Evolutionary conservation across 1,140 invertebrate species (phyloP).

Genomic region (Glossosoma conforme): DNA sequence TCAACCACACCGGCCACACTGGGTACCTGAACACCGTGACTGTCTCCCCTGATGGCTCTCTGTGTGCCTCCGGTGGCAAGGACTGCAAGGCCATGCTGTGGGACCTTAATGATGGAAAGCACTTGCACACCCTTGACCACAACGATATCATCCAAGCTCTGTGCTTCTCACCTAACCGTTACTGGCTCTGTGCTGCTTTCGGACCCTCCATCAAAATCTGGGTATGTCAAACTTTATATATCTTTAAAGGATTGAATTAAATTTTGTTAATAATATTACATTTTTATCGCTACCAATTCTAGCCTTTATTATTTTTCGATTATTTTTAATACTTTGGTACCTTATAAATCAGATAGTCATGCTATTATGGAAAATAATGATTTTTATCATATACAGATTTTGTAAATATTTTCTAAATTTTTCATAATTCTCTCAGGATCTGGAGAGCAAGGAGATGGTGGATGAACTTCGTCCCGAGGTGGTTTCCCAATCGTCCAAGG

Average conservation of each 20-base stretch:
- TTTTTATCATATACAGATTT: too few species aligned
- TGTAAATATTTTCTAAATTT: too few species aligned
- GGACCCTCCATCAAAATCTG: constrained; percentile 99
- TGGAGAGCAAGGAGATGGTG: constrained; percentile 99
- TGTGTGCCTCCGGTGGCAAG: constrained; percentile 99
- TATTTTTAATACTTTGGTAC: too few species aligned
- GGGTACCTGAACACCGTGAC: constrained; percentile 99
- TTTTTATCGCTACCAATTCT: too few species aligned
- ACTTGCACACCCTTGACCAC: constrained; percentile 97
- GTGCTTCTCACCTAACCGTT: constrained; percentile 99
- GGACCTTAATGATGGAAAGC: constrained; percentile 99
- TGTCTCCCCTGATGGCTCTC: constrained; percentile 97
- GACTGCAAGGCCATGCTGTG: constrained; percentile 99
- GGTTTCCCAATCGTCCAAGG: constrained; percentile 69
- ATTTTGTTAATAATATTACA: not conserved
- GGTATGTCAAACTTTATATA: constrained; percentile 50
- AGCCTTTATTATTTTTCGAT: too few species aligned
- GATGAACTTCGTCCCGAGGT: constrained; percentile 97
- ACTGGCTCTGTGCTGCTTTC: constrained; percentile 99
- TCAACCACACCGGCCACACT: constrained; percentile 95
- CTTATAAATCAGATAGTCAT: too few species aligned
- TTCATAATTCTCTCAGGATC: constrained; percentile 78
- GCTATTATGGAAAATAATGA: too few species aligned
- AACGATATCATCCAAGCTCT: constrained; percentile 97
- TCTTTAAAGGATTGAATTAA: not conserved